Evolutionary conservation across 2,888 invertebrate genomes (phyloP), one percentile per base, ranked within the genome.

Genomic region (Microctonus aethiopoides): DNA sequence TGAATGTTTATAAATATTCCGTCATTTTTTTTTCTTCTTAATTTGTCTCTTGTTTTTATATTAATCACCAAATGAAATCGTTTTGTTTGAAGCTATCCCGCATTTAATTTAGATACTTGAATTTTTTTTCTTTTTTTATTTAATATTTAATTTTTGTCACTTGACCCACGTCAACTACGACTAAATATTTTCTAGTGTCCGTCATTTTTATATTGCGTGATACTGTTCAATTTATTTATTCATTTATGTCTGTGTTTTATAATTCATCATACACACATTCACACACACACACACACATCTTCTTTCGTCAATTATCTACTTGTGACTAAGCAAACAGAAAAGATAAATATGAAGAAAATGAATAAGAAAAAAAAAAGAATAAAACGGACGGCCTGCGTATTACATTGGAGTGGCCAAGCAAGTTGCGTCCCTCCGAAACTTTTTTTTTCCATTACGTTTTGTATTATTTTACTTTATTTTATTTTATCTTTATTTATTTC

Each of bases 321-420:
- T 41, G 59, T 67, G 39, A 29, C 51, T 63, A 63, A 63, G 62
- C 62, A 51, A 63, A 46, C n/a, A n/a, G n/a, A n/a, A n/a, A n/a
- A n/a, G n/a, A n/a, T n/a, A n/a, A n/a, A n/a, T n/a, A n/a, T n/a
- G n/a, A n/a, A n/a, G n/a, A n/a, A n/a, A n/a, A n/a, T n/a, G n/a
- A n/a, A 46, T 57, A 34, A 52, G 26, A 20, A 20, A 16, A 54
- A 54, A 22, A 20, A 57, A 59, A 59, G 57, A 59, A 59, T 16
- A 32, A 59, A 67, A 59, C 59, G 59, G 51, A 59, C 59, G 46
- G 51, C 46, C 52, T 63, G 41, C 46, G 32, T 32, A 29, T 39
- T 46, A 51, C 29, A 41, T 46, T 29, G 16, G 26, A 63, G 46
- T 29, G 51, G 26, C 62, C 10, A n/a, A 51, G 32, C 52, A 52